Evolutionary conservation across 2,113 vertebrate species (phyloP), one percentile per base, ranked within the genome.

Genomic region (Copsychus sechellarum): DNA sequence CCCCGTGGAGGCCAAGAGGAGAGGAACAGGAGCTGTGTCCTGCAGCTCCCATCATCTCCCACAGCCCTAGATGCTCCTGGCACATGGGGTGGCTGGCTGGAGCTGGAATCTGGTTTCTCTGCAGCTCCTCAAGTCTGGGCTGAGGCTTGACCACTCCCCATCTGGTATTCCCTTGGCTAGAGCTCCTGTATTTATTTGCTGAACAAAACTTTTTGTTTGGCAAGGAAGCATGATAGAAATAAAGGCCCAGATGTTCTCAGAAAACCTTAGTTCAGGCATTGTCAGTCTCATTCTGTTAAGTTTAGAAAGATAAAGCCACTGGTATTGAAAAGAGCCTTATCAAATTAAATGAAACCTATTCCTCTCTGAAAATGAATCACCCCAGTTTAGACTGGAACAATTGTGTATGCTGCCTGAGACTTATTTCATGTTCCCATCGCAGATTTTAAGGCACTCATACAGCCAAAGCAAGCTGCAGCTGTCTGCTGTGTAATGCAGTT

Each of bases 361-460:
- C 50, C 71, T 64, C 56, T 78, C 48, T 74, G 50, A 66, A 92
- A 93, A 77, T 74, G 12, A 72, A 71, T 79, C 40, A 69, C 69
- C 60, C 33, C 74, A 84, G 62, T 86, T 97, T 95, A 71, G 62
- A 71, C 48, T 77, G 93, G 85, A 96, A 80, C 28, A 86, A 81
- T 31, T 6, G 4, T 8, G 19, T 64, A 14, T 60, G 69, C 47
- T 83, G 78, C 79, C 92, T 71, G 73, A 92, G n/a, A 57, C 57
- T 61, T 71, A 38, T 48, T 71, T 64, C 58, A 47, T 74, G 50
- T 87, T 82, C 66, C 58, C 8, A 16, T 54, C 29, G 33, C 26
- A 51, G 26, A 57, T 93, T 77, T 95, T 74, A 80, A 61, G 67
- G 54, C 14, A 28, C 22, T 43, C 14, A 18, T 45, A 65, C 22